phyloP scores from a whole-genome alignment of 2,888 invertebrate genomes.

The Hypena proboscidalis region DNA sequence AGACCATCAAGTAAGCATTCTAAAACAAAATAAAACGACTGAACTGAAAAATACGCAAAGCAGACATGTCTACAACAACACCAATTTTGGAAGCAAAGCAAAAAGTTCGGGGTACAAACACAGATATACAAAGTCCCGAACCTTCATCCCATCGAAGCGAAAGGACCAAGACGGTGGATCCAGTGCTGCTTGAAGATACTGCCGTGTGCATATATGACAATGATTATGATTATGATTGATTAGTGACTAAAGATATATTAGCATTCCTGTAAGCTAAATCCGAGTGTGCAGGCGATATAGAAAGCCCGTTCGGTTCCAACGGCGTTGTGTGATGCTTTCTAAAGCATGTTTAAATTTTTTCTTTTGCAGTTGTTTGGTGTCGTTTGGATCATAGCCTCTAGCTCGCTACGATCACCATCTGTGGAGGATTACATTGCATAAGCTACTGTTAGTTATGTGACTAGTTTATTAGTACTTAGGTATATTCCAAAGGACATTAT shows the following conservation, averaged over 20 bases:
- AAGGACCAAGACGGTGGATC: conserved; percentile 73
- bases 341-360: conserved; percentile 86
- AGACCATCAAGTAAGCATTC: conserved; percentile 21
- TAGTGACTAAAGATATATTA: conserved; percentile 66
- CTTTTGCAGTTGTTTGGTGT: conserved; percentile 86
- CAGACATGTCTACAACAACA: conserved; percentile 36
- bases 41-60: background rate
- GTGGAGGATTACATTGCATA: conserved; percentile 84
- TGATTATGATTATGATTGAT: conserved; percentile 66
- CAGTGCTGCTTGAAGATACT: conserved; percentile 77
- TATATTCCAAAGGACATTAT: conserved; percentile 25
- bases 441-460: conserved; percentile 75
- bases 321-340: conserved; percentile 75
- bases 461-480: conserved; percentile 45
- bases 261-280: conserved; percentile 81
- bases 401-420: conserved; percentile 86
- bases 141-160: conserved; percentile 73
- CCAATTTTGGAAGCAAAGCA: conserved; percentile 43
- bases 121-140: conserved; percentile 61
- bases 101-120: conserved; percentile 42
- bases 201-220: conserved; percentile 67
- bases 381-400: conserved; percentile 85
- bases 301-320: conserved; percentile 79
- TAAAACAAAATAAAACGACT: conserved; percentile 21
- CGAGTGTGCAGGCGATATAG: conserved; percentile 81